Base-by-base conservation (phyloP, 2,888 invertebrate species). In the Trachelus troglodyta region DNA sequence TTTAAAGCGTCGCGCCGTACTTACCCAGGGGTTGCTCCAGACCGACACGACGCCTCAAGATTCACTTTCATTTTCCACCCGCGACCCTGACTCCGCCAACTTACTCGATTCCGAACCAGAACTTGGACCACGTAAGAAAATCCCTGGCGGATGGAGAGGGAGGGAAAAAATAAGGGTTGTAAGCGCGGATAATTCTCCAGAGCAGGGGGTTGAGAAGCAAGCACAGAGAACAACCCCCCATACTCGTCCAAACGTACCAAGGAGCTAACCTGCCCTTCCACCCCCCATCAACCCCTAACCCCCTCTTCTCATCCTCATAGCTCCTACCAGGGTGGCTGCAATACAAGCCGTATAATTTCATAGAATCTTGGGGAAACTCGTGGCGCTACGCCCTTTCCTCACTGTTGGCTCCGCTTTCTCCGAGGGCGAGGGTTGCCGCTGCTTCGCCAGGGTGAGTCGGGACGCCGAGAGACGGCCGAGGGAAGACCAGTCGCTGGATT, bases 341-440 rank as follows among this genome's bases (percentile, higher is more conserved):
- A 85, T 86, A 87, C 86, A 87, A 86, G 86, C 81, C 86, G 85
- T 87, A 86, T 87, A 89, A 89, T 87, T 88, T 89, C 87, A 85
- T 87, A 88, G 85, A 87, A 88, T 89, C 87, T 89, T 86, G 86
- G 83, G 79, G 84, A 81, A 86, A 86, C 83, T 83, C 83, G 79
- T 79, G 23, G 76, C 69, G 33, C 73, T 75, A 79, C 76, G 73
- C 79, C 79, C 56, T 71, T 71, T 75, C 76, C 69, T 33, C 73
- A 75, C 69, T 74, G 73, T 69, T 73, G 34, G 35, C 69, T 37
- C 33, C 35, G 33, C n/a, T 40, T 69, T 34, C 33, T 68, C 37
- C 33, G 34, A 33, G 56, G 56, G 34, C 12, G 40, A 40, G 69
- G 40, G 73, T 34, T 69, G 35, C 31, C 31, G 34, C 33, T 35